A percentile compares a stretch with the other conserved stretches of the same genome.
These are phyloP conservation scores for Drosophila leonis DNA, from an alignment of 2,888 invertebrate genomes.

Conservation along the genomic window DNA sequence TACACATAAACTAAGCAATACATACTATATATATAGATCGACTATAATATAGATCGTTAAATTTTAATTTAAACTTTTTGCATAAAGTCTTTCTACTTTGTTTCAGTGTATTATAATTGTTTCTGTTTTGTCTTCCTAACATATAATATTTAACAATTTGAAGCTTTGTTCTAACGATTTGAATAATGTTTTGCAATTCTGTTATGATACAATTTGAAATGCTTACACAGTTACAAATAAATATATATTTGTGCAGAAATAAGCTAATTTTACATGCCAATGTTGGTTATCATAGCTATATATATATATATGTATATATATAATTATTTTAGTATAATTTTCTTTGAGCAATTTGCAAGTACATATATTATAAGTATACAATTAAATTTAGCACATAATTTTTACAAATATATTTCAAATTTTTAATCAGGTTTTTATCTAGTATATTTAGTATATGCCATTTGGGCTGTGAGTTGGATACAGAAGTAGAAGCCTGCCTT, in stretches of 20 bases:
- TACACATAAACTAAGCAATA: conserved; percentile 22
- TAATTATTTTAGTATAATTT: not conserved
- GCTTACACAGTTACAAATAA: conserved; percentile 56
- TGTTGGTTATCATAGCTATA: conserved; percentile 28
- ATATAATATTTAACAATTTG: conserved; percentile 46
- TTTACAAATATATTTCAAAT: conserved; percentile 31
- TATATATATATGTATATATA: too few species aligned
- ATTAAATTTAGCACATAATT: conserved; percentile 21
- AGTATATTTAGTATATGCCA: conserved; percentile 17
- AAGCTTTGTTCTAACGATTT: conserved; percentile 40
- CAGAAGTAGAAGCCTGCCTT: conserved; percentile 64
- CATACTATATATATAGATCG: conserved; percentile 23
- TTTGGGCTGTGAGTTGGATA: conserved; percentile 6
- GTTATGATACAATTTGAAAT: conserved; percentile 50
- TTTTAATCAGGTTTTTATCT: conserved; percentile 17
- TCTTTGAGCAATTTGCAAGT: conserved; percentile 25
- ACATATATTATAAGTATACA: conserved; percentile 15
- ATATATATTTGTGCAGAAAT: conserved; percentile 50
- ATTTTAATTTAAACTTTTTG: conserved; percentile 10
- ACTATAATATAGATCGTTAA: conserved; percentile 7
- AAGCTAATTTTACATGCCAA: conserved; percentile 38
- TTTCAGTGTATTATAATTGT: not conserved
- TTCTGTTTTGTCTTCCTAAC: conserved; percentile 10
- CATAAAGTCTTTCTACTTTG: conserved; percentile 4
- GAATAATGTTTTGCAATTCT: conserved; percentile 22